Base-by-base conservation (phyloP, 2,888 invertebrate genomes). In the Stenichneumon culpator region DNA sequence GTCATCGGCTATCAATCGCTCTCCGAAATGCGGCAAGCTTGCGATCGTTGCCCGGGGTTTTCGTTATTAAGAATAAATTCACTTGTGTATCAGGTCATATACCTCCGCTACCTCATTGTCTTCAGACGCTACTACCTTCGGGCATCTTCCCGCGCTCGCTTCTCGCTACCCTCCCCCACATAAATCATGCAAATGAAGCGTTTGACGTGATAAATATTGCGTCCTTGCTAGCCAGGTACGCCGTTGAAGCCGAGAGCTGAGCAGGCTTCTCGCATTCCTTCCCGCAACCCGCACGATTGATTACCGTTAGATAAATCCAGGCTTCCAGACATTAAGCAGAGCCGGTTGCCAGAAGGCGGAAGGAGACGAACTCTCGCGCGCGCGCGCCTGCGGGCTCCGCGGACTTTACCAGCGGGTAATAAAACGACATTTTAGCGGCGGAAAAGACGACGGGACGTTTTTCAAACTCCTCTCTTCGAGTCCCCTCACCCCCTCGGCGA, bases 181-280 rank as follows among this genome's bases (percentile, higher is more conserved):
- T 93, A 91, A 92, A 93, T 93, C 93, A 93, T 92, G 92, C 90
- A 92, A 93, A 92, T 92, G 91, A 92, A 92, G 90, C 92, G 90
- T 92, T 92, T 91, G 92, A 91, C 91, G 92, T 93, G 93, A 93
- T 93, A 93, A 93, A 93, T 93, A 92, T 92, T 91, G 89, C 90
- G 90, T 88, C 89, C 88, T 90, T 89, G 89, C 88, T 65, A 68
- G 68, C 44, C 57, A 39, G 32, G 54, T 65, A 54, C 39, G n/a
- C 6, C 65, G 54, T 25, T 57, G 52, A 86, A 79, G 44, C 80
- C 44, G 44, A 44, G 44, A 47, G 74, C 39, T 57, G 44, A 65
- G 83, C 82, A 79, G 77, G 84, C 75, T 77, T 86, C 78, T 73
- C 84, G 84, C 80, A 84, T 84, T 81, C 81, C 86, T 84, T 84